phyloP scores from a whole-genome alignment of 2,113 vertebrate species.

The Zeus faber region DNA sequence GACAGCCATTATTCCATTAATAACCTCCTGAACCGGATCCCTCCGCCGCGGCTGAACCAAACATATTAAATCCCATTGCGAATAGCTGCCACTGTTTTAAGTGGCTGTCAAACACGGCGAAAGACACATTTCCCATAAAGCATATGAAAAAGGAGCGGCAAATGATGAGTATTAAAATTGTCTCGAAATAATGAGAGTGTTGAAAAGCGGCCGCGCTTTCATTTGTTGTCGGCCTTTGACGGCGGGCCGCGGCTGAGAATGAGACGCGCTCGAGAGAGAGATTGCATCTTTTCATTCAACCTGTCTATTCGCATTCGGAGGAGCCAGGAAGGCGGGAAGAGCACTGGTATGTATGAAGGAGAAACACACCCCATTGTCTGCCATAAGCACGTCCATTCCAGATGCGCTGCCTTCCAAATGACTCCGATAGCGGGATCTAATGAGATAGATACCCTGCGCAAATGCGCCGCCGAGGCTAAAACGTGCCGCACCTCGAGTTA shows the following conservation, averaged over 20 bases:
- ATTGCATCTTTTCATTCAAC: slow-evolving; percentile 70
- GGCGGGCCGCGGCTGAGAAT: slow-evolving; percentile 35
- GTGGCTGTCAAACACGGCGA: slow-evolving; percentile 24
- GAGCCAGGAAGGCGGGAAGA: slow-evolving; percentile 32
- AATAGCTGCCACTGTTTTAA: slow-evolving; percentile 43
- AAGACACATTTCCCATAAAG: too few relatives aligned
- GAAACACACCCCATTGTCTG: slow-evolving; percentile 42
- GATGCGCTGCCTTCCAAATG: slow-evolving; percentile 45
- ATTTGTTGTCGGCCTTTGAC: slow-evolving; percentile 45
- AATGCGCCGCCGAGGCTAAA: slow-evolving; percentile 49
- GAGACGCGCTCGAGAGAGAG: slow-evolving; percentile 31
- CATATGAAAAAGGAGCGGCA: too few relatives aligned
- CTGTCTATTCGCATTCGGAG: slow-evolving; percentile 62
- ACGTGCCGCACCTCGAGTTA: slow-evolving; percentile 38
- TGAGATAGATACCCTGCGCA: slow-evolving; percentile 50
- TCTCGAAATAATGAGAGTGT: slow-evolving; percentile 56
- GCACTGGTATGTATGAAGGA: slow-evolving; percentile 23
- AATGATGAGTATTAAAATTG: slow-evolving; percentile 57
- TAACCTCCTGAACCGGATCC: slow-evolving; percentile 7
- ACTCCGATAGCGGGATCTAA: slow-evolving; percentile 41
- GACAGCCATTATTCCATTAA: slow-evolving; percentile 45
- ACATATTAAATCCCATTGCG: slow-evolving; percentile 2
- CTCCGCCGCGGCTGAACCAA: too few relatives aligned
- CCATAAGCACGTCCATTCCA: slow-evolving; percentile 28
- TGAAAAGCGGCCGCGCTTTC: slow-evolving; percentile 33